Percentiles rank a stretch among this genome's conserved stretches.
phyloP scores from a whole-genome alignment of 2,797 vertebrate species.

The Prunella strophiata region DNA sequence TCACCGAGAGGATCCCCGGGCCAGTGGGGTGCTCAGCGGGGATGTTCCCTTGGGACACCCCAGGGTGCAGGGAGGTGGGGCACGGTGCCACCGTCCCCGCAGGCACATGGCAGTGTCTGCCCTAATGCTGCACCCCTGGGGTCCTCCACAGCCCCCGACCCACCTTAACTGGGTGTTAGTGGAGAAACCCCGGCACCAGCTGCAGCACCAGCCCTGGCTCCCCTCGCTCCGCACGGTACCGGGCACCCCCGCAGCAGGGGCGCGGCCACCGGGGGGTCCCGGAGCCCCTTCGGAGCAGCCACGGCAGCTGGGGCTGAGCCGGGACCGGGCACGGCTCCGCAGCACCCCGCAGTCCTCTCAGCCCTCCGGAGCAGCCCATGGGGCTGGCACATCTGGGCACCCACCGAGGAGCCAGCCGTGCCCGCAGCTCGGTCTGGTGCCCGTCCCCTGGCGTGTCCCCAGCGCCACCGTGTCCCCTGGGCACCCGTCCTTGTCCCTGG shows the following conservation, averaged over 20 bases:
- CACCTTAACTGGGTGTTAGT: not conserved
- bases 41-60: not conserved
- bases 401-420: not conserved
- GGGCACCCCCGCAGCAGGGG: too few species aligned
- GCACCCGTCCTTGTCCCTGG: not conserved
- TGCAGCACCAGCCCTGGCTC: not conserved
- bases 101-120: not conserved
- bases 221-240: rapidly evolving
- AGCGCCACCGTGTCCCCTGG: not conserved
- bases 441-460: not conserved
- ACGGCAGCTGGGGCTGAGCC: not conserved
- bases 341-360: rapidly evolving
- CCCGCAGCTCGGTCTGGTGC: not conserved
- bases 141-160: not conserved
- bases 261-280: rapidly evolving
- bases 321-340: not conserved
- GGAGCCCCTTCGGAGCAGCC: not conserved
- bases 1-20: rapidly evolving
- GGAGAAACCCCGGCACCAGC: not conserved
- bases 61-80: not conserved
- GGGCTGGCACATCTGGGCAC: not conserved
- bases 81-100: not conserved
- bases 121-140: not conserved
- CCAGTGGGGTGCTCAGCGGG: rapidly evolving
- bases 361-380: rapidly evolving